These are phyloP conservation scores for Siderastrea siderea DNA, from an alignment of 92 coral and sea anemone species.

Conservation along the genomic window DNA sequence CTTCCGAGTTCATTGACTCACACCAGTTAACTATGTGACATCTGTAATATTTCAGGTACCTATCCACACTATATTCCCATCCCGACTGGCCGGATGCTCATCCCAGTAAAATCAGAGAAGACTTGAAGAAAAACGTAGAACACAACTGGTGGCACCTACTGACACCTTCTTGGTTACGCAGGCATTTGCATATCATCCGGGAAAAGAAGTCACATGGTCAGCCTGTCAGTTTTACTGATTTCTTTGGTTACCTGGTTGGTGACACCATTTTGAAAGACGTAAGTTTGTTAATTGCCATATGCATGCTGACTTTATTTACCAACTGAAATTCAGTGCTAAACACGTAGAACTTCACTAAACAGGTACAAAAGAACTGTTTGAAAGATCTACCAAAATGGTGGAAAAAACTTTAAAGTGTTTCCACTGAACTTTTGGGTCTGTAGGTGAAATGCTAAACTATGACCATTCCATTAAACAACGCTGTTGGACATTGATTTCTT, in stretches of 20 bases:
- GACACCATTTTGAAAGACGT: conserved; percentile 79
- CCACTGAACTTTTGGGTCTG: too few relatives aligned
- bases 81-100: conserved; percentile 78
- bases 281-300: background rate
- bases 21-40: too few relatives aligned
- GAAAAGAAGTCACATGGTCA: conserved; percentile 77
- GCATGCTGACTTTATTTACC: too few relatives aligned
- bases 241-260: conserved; percentile 83
- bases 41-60: conserved; percentile 61
- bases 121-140: conserved; percentile 65
- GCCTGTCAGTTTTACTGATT: conserved; percentile 88
- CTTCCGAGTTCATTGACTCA: too few relatives aligned
- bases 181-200: conserved; percentile 54
- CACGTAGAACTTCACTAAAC: too few relatives aligned
- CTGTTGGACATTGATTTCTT: too few relatives aligned
- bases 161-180: conserved; percentile 62
- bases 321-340: too few relatives aligned
- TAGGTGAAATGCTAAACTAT: too few relatives aligned
- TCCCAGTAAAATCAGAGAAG: conserved; percentile 61
- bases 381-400: too few relatives aligned
- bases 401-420: too few relatives aligned
- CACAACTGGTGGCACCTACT: conserved; percentile 64
- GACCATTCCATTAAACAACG: too few relatives aligned
- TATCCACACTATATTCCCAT: conserved; percentile 82
- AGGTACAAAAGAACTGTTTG: too few relatives aligned